Conservation (phyloP, 2,888 invertebrate genomes). For the Metellina segmentata region DNA sequence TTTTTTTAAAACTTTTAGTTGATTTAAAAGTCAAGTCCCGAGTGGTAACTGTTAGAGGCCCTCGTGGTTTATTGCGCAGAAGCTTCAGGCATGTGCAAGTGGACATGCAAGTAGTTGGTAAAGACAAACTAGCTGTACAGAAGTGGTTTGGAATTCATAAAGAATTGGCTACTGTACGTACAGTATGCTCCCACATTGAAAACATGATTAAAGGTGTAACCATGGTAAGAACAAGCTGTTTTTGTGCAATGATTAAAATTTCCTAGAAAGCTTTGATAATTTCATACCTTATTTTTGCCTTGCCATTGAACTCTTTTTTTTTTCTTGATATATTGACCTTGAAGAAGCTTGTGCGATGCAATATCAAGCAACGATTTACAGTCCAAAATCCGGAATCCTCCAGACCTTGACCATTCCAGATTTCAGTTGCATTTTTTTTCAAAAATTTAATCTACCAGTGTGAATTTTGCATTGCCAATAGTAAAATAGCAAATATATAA, state of each 20-base stretch:
- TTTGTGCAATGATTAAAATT: neutral
- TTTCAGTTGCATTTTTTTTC: too few species aligned
- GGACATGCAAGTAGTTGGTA: constrained; percentile 90
- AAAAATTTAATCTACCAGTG: too few species aligned
- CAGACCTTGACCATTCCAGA: too few species aligned
- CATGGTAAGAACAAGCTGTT: constrained; percentile 74
- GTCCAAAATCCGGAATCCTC: too few species aligned
- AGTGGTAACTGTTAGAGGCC: constrained; percentile 95
- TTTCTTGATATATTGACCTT: too few species aligned
- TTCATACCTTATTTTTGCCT: neutral
- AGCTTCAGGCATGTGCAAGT: constrained; percentile 97
- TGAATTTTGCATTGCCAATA: too few species aligned
- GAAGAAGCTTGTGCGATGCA: too few species aligned
- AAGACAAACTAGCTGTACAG: constrained; percentile 87
- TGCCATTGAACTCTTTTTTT: too few species aligned
- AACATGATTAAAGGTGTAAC: constrained; percentile 98
- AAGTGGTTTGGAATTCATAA: constrained; percentile 99
- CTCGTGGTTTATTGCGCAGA: constrained; percentile 92
- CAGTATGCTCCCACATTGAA: constrained; percentile 98
- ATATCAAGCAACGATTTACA: too few species aligned
- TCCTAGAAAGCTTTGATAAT: neutral
- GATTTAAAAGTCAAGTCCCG: constrained; percentile 92
- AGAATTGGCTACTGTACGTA: constrained; percentile 98
- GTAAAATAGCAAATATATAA: too few species aligned
- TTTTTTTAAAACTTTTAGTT: constrained; percentile 2